Evolutionary conservation across 2,113 vertebrate species (phyloP).

Genomic region (Porphyrio hochstetteri): DNA sequence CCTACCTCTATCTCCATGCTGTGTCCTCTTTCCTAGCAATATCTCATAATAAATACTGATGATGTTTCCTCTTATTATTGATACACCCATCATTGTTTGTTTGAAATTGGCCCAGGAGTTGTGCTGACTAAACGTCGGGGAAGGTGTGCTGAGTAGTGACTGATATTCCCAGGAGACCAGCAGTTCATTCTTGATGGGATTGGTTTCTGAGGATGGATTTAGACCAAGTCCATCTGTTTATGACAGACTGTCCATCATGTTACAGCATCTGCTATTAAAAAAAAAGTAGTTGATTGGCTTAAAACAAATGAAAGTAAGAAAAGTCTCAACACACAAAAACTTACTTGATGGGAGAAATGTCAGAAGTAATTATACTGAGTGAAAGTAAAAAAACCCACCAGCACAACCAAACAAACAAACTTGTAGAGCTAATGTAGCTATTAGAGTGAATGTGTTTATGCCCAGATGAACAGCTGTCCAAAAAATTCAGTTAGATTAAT

Average conservation of each 20-base stretch:
- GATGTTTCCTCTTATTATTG: neutral
- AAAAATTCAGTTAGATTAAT: constrained; percentile 25
- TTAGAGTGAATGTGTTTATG: constrained; percentile 49
- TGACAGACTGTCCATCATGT: neutral
- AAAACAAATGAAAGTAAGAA: neutral
- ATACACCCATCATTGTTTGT: accelerated
- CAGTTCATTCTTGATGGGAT: neutral
- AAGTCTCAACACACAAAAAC: neutral
- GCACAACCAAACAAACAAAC: neutral
- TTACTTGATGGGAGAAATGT: neutral
- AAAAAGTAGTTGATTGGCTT: neutral
- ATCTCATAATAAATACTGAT: neutral
- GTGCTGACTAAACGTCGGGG: neutral
- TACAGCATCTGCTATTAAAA: neutral
- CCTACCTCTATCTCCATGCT: neutral
- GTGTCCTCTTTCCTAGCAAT: neutral
- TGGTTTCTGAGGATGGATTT: neutral
- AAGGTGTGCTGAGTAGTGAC: neutral
- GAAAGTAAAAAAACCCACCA: constrained; percentile 4
- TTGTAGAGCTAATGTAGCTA: constrained; percentile 23
- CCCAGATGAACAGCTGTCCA: constrained; percentile 62
- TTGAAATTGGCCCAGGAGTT: neutral
- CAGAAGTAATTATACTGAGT: constrained; percentile 15
- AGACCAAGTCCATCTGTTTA: constrained; percentile 27
- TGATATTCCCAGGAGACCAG: neutral